A percentile compares a stretch with the other conserved stretches of the same genome.
These are phyloP conservation scores for Atractosteus spatula DNA, from an alignment of 2,113 vertebrate genomes.

Conservation along the genomic window DNA sequence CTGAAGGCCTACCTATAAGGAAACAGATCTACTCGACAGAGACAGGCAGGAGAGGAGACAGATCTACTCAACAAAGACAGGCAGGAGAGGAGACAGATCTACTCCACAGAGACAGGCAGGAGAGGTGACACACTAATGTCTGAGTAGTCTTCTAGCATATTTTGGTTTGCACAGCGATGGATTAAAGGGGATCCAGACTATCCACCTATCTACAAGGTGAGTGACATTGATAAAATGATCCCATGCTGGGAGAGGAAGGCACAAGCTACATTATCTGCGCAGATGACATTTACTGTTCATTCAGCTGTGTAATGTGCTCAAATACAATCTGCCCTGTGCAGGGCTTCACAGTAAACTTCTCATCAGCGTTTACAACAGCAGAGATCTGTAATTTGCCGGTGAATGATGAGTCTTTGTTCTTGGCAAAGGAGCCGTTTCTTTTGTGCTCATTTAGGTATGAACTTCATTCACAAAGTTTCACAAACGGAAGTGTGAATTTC, in stretches of 20 bases:
- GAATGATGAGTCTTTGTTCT: constrained; percentile 23
- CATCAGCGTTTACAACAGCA: constrained; percentile 8
- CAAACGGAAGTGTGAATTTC: too few species aligned
- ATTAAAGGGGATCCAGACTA: constrained; percentile 16
- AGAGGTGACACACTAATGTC: constrained; percentile 26
- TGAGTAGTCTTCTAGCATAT: constrained; percentile 17
- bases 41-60: too few species aligned
- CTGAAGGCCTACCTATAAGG: too few species aligned
- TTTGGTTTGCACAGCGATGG: not conserved
- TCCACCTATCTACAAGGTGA: constrained; percentile 1
- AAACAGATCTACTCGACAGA: too few species aligned
- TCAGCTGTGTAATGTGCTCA: constrained; percentile 25
- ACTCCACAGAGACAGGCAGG: not conserved
- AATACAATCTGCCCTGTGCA: not conserved
- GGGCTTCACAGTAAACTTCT: not conserved
- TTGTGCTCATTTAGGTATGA: not conserved
- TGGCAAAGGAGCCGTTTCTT: not conserved
- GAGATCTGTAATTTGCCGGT: constrained; percentile 15
- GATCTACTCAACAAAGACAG: too few species aligned
- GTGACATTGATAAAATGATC: constrained; percentile 8
- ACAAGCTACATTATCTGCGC: constrained; percentile 9
- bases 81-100: not conserved
- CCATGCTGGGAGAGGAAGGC: not conserved
- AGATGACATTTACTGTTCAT: constrained; percentile 20
- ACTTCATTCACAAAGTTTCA: not conserved